Evolutionary conservation across 2,113 vertebrate species (phyloP).

Genomic region (Agelaius tricolor): DNA sequence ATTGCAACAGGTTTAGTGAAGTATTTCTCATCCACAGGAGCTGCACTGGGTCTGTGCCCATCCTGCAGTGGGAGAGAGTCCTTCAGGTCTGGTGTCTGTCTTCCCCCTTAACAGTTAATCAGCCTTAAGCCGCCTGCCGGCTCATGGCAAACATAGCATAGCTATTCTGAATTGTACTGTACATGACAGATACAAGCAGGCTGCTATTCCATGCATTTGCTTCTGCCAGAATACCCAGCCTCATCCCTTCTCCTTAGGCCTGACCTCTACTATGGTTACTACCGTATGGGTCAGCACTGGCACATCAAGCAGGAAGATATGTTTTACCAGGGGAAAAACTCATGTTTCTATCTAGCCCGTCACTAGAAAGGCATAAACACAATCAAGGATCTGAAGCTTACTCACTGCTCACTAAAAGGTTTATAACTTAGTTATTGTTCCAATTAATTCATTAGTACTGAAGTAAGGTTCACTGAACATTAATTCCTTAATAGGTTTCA

Average conservation of each 20-base stretch:
- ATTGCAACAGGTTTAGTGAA: background rate
- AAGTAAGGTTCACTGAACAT: constrained; percentile 5
- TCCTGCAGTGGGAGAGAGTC: background rate
- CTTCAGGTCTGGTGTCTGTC: background rate
- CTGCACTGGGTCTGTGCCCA: background rate
- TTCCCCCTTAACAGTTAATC: background rate
- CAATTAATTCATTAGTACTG: constrained; percentile 34
- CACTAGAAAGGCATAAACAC: background rate
- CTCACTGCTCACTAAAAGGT: background rate
- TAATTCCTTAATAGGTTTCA: constrained; percentile 32
- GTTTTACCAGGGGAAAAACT: background rate
- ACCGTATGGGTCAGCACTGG: background rate
- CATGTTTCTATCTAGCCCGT: background rate
- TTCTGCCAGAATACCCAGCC: background rate
- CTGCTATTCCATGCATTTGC: background rate
- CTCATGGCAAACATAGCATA: background rate
- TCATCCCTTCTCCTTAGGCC: background rate
- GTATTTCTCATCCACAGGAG: background rate
- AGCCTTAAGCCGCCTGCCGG: background rate
- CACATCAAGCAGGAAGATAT: background rate
- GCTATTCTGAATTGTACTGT: background rate
- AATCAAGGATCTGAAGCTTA: background rate
- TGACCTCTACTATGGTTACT: rapidly evolving
- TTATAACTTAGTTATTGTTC: constrained; percentile 10
- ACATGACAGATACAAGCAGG: background rate